Evolutionary conservation across 2,113 vertebrate species (phyloP), one percentile per base, ranked within the genome.

Genomic region (Rynchops niger): DNA sequence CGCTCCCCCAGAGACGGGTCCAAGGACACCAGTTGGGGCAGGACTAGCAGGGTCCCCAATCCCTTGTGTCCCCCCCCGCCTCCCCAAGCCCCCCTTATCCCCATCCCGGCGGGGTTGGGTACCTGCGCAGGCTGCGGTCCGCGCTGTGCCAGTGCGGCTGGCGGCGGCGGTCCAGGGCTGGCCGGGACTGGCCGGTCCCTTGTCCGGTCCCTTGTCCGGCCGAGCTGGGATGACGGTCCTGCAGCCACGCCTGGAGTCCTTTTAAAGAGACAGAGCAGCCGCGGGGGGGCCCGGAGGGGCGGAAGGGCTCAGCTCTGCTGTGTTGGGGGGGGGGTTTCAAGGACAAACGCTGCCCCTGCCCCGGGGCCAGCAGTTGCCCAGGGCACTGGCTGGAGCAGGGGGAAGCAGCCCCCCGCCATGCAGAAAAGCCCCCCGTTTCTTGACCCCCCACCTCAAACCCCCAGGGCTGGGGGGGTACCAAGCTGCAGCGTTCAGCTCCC

Each of bases 191-290:
- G 62, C 45, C 45, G 32, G 66, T 80, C 52, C 73, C 93, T 18
- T 62, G 84, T 85, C 88, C 92, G 12, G 85, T 55, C 43, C 43
- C 93, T 18, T 66, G 84, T 85, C 88, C 92, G 11, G 85, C 18
- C 11, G 88, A 70, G 81, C 53, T 79, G 82, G 79, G 74, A 84
- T 76, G 70, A 85, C 53, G 10, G 88, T 83, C 83, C 90, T 70
- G 21, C 95, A 80, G 92, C 94, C 92, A 94, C 92, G 95, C 94
- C 95, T 95, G 96, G 94, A 92, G 91, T 17, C 81, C 94, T 98
- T 96, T 98, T 97, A 98, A 97, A 97, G 97, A 26, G 96, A 93
- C 96, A 97, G 97, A 82, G 49, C 86, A 66, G 70, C 42, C 34
- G 3, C 62, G 4, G 93, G 93, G 93, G 67, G 10, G 6, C 76